These are phyloP conservation scores for Seriola dumerili DNA, from an alignment of 2,113 vertebrate genomes.

Conservation along the genomic window DNA sequence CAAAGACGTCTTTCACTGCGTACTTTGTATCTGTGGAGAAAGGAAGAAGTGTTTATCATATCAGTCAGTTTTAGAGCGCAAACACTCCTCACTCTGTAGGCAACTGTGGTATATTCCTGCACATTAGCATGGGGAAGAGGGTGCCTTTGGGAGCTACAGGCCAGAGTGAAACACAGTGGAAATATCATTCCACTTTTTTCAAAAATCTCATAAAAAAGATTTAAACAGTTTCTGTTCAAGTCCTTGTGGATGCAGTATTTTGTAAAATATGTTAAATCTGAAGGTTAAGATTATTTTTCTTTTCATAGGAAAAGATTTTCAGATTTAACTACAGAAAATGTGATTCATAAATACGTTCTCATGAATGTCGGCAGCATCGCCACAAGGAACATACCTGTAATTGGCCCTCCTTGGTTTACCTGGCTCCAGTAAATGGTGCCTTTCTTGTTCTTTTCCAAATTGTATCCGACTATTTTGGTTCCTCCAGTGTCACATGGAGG, in stretches of 20 bases:
- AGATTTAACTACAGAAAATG: too few relatives aligned
- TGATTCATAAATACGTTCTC: too few relatives aligned
- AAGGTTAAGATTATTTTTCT: background rate
- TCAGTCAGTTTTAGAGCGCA: background rate
- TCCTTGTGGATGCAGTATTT: background rate
- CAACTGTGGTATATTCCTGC: background rate
- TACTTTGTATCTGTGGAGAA: slow-evolving; percentile 84
- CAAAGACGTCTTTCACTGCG: slow-evolving; percentile 84
- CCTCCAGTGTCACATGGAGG: slow-evolving; percentile 85
- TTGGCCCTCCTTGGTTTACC: slow-evolving; percentile 82
- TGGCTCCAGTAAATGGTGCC: slow-evolving; percentile 88
- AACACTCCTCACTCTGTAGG: background rate
- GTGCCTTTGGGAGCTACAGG: background rate
- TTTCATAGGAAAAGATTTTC: too few relatives aligned
- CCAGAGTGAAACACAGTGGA: background rate
- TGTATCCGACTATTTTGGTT: slow-evolving; percentile 88
- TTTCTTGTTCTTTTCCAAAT: slow-evolving; percentile 91
- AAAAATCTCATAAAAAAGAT: background rate
- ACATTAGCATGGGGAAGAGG: background rate
- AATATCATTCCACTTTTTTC: background rate
- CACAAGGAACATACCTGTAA: slow-evolving; percentile 80
- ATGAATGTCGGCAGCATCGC: too few relatives aligned
- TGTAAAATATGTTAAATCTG: background rate
- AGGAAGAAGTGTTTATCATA: background rate
- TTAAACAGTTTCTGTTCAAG: background rate